A percentile compares a stretch with the other conserved stretches of the same genome.
phyloP scores from a whole-genome alignment of 2,113 vertebrate species.

The Eublepharis macularius region DNA sequence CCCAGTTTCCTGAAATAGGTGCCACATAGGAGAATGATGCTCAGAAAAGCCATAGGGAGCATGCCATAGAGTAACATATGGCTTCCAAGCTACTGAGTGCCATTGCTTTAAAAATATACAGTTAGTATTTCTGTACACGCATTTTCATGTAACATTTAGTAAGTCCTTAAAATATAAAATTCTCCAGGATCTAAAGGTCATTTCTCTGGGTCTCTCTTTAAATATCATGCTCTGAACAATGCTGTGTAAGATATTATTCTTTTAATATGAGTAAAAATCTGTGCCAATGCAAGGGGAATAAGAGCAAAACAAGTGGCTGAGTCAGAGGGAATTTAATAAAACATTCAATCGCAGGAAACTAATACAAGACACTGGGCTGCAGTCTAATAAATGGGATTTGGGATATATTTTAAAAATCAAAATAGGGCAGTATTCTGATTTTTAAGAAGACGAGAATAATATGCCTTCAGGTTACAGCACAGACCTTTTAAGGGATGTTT shows the following conservation, averaged over 20 bases:
- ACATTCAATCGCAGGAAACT: accelerated
- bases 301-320: not conserved
- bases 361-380: not conserved
- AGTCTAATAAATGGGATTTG: not conserved
- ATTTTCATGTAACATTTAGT: too few species aligned
- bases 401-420: not conserved
- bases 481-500: not conserved
- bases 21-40: too few species aligned
- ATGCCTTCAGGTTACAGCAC: not conserved
- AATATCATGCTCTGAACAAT: slow-evolving; percentile 17
- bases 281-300: not conserved
- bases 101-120: too few species aligned
- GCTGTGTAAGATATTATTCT: slow-evolving; percentile 19
- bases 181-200: not conserved
- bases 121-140: not conserved
- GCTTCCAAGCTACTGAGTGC: too few species aligned
- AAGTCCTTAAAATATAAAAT: too few species aligned
- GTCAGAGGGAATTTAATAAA: not conserved
- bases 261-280: not conserved
- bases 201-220: too few species aligned
- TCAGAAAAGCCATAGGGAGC: too few species aligned
- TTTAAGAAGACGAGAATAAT: not conserved
- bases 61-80: too few species aligned
- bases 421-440: not conserved
- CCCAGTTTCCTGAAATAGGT: too few species aligned